phyloP scores from a whole-genome alignment of 2,888 invertebrate species.

The Acleris cristana region DNA sequence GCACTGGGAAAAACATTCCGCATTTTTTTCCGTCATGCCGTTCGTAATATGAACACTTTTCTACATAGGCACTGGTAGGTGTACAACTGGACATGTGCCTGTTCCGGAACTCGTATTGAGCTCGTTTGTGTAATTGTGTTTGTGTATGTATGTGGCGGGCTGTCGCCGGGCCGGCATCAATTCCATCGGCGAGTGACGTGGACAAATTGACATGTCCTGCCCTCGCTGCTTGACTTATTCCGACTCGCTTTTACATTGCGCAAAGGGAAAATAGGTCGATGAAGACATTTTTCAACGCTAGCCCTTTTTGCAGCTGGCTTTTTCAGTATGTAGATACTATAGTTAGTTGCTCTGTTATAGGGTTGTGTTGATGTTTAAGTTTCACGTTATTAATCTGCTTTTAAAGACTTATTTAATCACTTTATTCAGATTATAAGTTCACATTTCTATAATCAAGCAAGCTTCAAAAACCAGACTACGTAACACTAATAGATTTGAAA shows the following conservation, averaged over 20 bases:
- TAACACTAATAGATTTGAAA: too few species aligned
- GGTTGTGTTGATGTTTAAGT: too few species aligned
- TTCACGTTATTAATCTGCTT: too few species aligned
- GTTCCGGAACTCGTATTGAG: constrained; percentile 41
- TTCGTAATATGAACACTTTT: too few species aligned
- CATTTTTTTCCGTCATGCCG: constrained; percentile 14
- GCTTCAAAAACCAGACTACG: too few species aligned
- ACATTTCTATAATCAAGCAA: too few species aligned
- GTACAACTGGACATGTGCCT: constrained; percentile 9
- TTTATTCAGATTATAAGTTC: too few species aligned
- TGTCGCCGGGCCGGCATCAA: constrained; percentile 48
- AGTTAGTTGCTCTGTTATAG: background rate
- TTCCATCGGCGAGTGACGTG: constrained; percentile 48
- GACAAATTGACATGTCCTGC: constrained; percentile 67
- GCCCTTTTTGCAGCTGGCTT: constrained; percentile 14
- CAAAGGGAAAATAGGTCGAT: constrained; percentile 34
- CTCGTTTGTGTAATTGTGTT: constrained; percentile 55
- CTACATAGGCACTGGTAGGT: constrained; percentile 9
- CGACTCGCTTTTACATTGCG: constrained; percentile 31
- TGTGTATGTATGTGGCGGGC: constrained; percentile 46
- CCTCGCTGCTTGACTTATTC: constrained; percentile 43
- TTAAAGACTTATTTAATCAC: too few species aligned
- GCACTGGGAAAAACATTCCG: constrained; percentile 35
- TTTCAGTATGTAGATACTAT: background rate
- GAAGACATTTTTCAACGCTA: constrained; percentile 27